phyloP scores from a whole-genome alignment of 2,888 invertebrate species.

The Nephrotoma guestfalica region DNA sequence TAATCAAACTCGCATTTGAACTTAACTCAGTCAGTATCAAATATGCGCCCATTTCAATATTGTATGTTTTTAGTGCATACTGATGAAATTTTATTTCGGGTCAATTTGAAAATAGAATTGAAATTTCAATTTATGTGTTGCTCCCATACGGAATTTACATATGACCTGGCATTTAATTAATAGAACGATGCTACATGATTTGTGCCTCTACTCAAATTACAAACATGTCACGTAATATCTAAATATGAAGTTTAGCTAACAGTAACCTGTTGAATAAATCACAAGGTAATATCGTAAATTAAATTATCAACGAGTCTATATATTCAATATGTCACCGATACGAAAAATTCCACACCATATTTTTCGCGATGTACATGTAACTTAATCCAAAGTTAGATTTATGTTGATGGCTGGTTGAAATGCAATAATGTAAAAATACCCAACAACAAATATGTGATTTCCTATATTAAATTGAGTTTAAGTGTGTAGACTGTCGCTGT shows the following conservation, averaged over 20 bases:
- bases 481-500: background rate
- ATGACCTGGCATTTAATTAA: no score
- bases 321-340: background rate
- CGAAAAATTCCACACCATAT: background rate
- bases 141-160: no score
- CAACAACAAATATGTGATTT: background rate
- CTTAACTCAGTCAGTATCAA: background rate
- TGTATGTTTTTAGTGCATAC: background rate
- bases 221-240: no score
- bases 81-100: background rate
- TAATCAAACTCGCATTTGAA: no score
- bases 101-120: background rate
- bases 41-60: background rate
- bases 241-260: no score
- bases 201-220: no score
- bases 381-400: background rate
- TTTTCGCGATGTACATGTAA: background rate
- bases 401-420: background rate
- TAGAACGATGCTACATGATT: no score
- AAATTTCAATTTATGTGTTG: background rate
- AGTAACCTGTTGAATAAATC: no score
- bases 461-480: background rate
- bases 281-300: no score
- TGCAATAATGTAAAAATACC: background rate
- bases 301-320: no score